These are phyloP conservation scores for Solea senegalensis DNA, from an alignment of 2,113 vertebrate species.

Conservation along the genomic window DNA sequence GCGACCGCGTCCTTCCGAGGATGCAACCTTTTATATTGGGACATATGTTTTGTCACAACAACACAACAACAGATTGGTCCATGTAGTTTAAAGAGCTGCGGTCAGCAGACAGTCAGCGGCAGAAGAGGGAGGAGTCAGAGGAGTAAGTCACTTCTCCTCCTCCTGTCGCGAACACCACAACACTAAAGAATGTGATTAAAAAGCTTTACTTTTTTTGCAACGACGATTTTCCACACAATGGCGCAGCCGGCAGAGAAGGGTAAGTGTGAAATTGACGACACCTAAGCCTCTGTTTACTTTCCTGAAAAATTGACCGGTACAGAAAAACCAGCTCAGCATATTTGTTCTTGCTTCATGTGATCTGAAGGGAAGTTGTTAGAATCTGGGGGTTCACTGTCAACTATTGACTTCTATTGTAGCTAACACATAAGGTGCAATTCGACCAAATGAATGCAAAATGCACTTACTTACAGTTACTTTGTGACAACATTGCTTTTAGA, in stretches of 20 bases:
- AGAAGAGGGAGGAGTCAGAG: not conserved
- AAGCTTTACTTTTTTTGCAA: not conserved
- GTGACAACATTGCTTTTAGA: too few species aligned
- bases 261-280: slow-evolving; percentile 22
- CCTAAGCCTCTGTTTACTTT: too few species aligned
- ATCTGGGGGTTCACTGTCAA: too few species aligned
- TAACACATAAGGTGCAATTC: not conserved
- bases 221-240: slow-evolving; percentile 42
- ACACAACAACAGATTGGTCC: not conserved
- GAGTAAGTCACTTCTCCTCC: too few species aligned
- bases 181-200: slow-evolving; percentile 14
- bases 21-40: too few species aligned
- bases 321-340: slow-evolving; percentile 40
- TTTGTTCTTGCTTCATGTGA: slow-evolving; percentile 26
- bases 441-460: not conserved
- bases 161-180: slow-evolving; percentile 20
- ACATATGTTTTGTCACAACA: too few species aligned
- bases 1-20: too few species aligned
- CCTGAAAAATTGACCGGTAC: slow-evolving; percentile 2
- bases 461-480: too few species aligned
- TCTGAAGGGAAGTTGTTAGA: not conserved
- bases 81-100: slow-evolving; percentile 5
- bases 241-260: slow-evolving; percentile 69
- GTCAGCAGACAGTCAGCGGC: not conserved
- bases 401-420: not conserved